Conservation (phyloP, 2,888 invertebrate species). For the Mystacides longicornis region DNA sequence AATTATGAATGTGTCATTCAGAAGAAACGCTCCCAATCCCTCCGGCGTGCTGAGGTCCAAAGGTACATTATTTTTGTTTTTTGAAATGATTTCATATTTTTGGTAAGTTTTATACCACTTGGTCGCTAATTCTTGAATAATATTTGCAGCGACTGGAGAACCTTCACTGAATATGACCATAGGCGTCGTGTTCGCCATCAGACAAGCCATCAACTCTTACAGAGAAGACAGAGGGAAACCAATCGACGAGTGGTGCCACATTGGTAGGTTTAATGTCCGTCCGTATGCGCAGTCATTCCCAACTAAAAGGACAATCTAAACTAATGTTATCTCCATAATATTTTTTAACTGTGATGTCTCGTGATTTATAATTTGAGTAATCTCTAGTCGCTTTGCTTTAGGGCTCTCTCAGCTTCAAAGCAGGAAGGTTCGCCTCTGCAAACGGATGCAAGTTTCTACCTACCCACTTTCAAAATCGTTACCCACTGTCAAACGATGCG, state of each 20-base stretch:
- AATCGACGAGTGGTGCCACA: conserved; percentile 47
- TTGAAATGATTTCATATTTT: not conserved
- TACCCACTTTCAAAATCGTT: too few species aligned
- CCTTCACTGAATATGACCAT: conserved; percentile 46
- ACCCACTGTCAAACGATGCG: too few species aligned
- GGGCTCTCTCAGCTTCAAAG: not conserved
- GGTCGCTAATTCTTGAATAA: conserved; percentile 5
- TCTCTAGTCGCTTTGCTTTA: too few species aligned
- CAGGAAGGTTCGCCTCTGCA: too few species aligned
- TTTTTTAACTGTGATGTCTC: too few species aligned
- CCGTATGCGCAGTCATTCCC: too few species aligned
- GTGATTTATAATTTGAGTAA: too few species aligned
- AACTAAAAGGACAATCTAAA: too few species aligned
- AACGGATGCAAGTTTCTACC: too few species aligned
- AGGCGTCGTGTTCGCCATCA: conserved; percentile 50
- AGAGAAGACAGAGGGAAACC: conserved; percentile 51
- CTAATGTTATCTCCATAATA: too few species aligned
- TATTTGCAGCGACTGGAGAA: conserved; percentile 47
- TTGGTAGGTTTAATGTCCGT: too few species aligned
- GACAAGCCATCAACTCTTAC: conserved; percentile 54
- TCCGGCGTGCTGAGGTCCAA: conserved; percentile 61
- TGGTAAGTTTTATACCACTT: not conserved
- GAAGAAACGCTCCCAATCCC: conserved; percentile 53
- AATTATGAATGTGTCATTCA: conserved; percentile 57
- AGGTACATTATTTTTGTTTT: conserved; percentile 37